These are phyloP conservation scores for Myopa tessellatipennis DNA, from an alignment of 2,888 invertebrate genomes.

Conservation along the genomic window DNA sequence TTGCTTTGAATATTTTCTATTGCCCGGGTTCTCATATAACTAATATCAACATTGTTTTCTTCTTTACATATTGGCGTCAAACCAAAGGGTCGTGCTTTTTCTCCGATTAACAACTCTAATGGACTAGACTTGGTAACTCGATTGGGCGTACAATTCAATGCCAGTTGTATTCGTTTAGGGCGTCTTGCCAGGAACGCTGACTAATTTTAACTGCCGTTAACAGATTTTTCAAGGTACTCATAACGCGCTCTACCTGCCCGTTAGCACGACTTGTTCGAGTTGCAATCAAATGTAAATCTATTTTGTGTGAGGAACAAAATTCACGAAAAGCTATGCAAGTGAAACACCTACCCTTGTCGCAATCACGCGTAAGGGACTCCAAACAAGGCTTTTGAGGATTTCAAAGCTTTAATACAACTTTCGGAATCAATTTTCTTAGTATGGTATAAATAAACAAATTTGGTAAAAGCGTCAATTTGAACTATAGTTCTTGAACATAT, in stretches of 20 bases:
- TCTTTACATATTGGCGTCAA: neutral
- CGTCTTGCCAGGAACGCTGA: slow-evolving; percentile 44
- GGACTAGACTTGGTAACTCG: slow-evolving; percentile 30
- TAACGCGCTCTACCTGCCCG: slow-evolving; percentile 44
- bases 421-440: slow-evolving; percentile 36
- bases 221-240: slow-evolving; percentile 43
- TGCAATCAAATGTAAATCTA: slow-evolving; percentile 42
- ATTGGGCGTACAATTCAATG: slow-evolving; percentile 36
- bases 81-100: slow-evolving; percentile 28
- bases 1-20: slow-evolving; percentile 18
- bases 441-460: slow-evolving; percentile 31
- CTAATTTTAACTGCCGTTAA: slow-evolving; percentile 45
- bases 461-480: slow-evolving; percentile 38
- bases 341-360: slow-evolving; percentile 44
- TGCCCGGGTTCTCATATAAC: slow-evolving; percentile 40
- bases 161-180: slow-evolving; percentile 42
- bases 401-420: slow-evolving; percentile 37
- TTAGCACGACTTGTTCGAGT: slow-evolving; percentile 39
- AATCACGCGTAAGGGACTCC: slow-evolving; percentile 35
- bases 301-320: slow-evolving; percentile 43
- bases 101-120: slow-evolving; percentile 34
- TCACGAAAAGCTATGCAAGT: slow-evolving; percentile 37
- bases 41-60: slow-evolving; percentile 20
- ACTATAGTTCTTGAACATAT: slow-evolving; percentile 39
- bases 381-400: slow-evolving; percentile 33